Base-by-base conservation (phyloP, 2,797 vertebrate species). In the Podargus strigoides region DNA sequence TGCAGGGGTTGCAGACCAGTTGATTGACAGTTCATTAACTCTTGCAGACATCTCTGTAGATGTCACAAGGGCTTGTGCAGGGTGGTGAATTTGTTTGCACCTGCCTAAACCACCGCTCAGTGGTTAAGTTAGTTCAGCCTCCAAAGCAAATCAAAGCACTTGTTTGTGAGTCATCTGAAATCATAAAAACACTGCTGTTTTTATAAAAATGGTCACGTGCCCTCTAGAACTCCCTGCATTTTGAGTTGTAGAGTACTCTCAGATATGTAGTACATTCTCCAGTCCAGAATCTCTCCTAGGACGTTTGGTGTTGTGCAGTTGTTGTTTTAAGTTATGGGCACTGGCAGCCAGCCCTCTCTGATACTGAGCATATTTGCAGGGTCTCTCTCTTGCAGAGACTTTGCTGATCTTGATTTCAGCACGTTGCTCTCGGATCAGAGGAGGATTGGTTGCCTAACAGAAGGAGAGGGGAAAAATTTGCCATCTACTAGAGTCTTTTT, bases 291-390 rank as follows among this genome's bases (percentile, higher is more conserved):
- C 27, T 50, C 37, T 70, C 10, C 39, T 19, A 2, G 42, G 62
- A 18, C 15, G 28, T n/a, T 50, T 27, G 34, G n/a, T 76, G 3
- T 24, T 41, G 28, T 13, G 24, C 4, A 1, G 19, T 34, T 58
- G 39, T n/a, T 4, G 3, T 28, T 9, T 1, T 8, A 9, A 42
- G 44, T 41, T 69, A 16, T 9, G 7, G 4, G 62, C 26, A 0
- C 46, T 75, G 72, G 36, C 76, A 50, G 49, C 10, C 68, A 72
- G 17, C 79, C 34, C 21, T 58, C 7, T 6, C 32, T 21, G 10
- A 22, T 15, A 42, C 30, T 24, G 8, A 27, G 55, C 1, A 2
- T 23, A 7, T 67, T 39, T 78, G 36, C 69, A 59, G 46, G 18
- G n/a, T 81, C 32, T 92, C 41, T 27, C 23, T 4, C 55, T 6